A percentile compares a stretch with the other conserved stretches of the same genome.
These are phyloP conservation scores for Apocrypta bakeri DNA, from an alignment of 1,140 invertebrate genomes.

Conservation along the genomic window DNA sequence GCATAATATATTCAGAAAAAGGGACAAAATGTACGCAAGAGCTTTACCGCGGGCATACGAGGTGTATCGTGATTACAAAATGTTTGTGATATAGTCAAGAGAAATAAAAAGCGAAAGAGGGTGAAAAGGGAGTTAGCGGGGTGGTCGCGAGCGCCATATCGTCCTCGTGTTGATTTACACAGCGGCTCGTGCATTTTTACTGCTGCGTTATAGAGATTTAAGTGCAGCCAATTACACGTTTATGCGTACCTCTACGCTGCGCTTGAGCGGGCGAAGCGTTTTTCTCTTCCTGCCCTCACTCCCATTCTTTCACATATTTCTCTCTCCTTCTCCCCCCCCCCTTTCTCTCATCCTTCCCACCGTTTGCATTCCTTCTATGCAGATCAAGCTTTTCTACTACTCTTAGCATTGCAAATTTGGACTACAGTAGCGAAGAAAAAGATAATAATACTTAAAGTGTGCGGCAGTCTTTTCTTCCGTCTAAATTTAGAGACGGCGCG, in stretches of 20 bases:
- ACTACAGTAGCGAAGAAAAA: too few relatives aligned
- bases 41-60: conserved; percentile 39
- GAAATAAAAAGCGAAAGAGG: conserved; percentile 33
- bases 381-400: background rate
- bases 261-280: conserved; percentile 34
- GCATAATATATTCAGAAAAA: too few relatives aligned
- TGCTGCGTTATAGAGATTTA: conserved; percentile 71
- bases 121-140: conserved; percentile 47
- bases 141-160: conserved; percentile 62
- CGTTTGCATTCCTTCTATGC: background rate
- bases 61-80: conserved; percentile 27
- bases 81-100: background rate
- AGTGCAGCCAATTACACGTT: conserved; percentile 73
- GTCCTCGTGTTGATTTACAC: conserved; percentile 71
- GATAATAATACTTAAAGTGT: background rate
- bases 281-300: conserved; percentile 48
- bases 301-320: conserved; percentile 35
- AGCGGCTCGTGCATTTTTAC: conserved; percentile 69
- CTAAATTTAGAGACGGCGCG: conserved; percentile 17
- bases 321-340: conserved; percentile 27
- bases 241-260: conserved; percentile 58
- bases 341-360: conserved; percentile 10
- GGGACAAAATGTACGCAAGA: too few relatives aligned
- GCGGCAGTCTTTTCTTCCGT: background rate
- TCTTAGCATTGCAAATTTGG: too few relatives aligned